Base-by-base conservation (phyloP, 1,140 invertebrate genomes). In the Temnothorax curvispinosus region DNA sequence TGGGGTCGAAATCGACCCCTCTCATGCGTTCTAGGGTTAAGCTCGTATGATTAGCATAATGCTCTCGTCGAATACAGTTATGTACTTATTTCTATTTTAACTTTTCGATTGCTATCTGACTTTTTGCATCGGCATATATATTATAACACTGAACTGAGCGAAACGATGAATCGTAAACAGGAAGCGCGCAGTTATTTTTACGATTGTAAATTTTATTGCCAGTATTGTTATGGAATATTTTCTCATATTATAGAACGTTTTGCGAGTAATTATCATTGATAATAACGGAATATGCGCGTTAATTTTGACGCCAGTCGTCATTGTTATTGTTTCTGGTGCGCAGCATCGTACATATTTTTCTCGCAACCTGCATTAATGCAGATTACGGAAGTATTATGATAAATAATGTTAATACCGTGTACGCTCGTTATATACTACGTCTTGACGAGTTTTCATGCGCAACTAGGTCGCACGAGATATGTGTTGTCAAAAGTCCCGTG, bases 341-440 rank as follows among this genome's bases (percentile, higher is more conserved):
- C 77, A 8, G 13, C 62, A 9, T 52, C 58, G n/a, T n/a, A 44
- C 38, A n/a, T 27, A 58, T 56, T 32, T 81, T 58, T 18, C 38
- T 44, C 9, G 44, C 27, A 35, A 11, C n/a, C 62, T 38, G 5
- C 50, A 71, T 72, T 72, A 82, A 82, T 27, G 41, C 15, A 47
- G 47, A 81, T 81, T 71, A 71, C 64, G 52, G 27, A 72, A 72
- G 80, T 60, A 74, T 82, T 82, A 82, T 82, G 67, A 4, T 75
- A 84, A 84, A 11, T 84, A 84, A 84, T 84, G 80, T 60, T 74
- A 84, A 84, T 75, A 50, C 4, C 13, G 65, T 3, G 21, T 7
- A 18, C n/a, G 54, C 27, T 11, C 69, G 18, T 60, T 84, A 60
- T 18, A 21, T 8, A 3, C 2, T 54, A 35, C 69, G 54, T 74